These are phyloP conservation scores for Meloidogyne hapla DNA, from an alignment of 1,140 invertebrate genomes.

Conservation along the genomic window DNA sequence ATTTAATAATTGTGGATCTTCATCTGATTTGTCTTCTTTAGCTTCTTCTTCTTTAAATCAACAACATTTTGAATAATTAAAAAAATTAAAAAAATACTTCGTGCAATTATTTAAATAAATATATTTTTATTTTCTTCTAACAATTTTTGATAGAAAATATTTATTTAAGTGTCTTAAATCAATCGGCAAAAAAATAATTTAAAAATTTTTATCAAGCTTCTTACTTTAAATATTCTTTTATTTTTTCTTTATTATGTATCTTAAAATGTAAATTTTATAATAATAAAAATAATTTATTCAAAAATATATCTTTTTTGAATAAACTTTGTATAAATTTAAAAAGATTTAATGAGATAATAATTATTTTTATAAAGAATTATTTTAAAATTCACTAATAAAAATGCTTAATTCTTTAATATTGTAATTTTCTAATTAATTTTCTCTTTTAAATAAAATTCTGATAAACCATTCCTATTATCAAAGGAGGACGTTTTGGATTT, in stretches of 20 bases:
- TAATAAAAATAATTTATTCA: too few relatives aligned
- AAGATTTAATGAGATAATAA: too few relatives aligned
- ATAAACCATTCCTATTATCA: too few relatives aligned
- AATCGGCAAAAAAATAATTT: neutral
- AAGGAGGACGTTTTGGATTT: too few relatives aligned
- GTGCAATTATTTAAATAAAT: slow-evolving; percentile 1
- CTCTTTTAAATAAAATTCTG: too few relatives aligned
- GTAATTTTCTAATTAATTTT: too few relatives aligned
- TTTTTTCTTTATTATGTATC: neutral
- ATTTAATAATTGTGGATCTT: neutral
- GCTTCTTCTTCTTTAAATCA: neutral
- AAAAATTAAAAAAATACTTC: neutral
- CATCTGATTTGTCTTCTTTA: neutral
- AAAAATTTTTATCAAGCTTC: neutral
- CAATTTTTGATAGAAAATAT: neutral
- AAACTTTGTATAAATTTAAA: too few relatives aligned
- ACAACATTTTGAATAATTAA: neutral
- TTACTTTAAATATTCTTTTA: neutral
- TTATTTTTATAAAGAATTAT: too few relatives aligned
- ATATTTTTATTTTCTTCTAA: neutral
- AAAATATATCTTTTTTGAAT: too few relatives aligned
- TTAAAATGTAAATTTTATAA: neutral
- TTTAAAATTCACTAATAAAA: too few relatives aligned
- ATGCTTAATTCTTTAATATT: too few relatives aligned
- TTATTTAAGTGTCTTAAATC: neutral